phyloP scores from a whole-genome alignment of 2,797 vertebrate genomes.

The Xiphorhynchus erythropygius region DNA sequence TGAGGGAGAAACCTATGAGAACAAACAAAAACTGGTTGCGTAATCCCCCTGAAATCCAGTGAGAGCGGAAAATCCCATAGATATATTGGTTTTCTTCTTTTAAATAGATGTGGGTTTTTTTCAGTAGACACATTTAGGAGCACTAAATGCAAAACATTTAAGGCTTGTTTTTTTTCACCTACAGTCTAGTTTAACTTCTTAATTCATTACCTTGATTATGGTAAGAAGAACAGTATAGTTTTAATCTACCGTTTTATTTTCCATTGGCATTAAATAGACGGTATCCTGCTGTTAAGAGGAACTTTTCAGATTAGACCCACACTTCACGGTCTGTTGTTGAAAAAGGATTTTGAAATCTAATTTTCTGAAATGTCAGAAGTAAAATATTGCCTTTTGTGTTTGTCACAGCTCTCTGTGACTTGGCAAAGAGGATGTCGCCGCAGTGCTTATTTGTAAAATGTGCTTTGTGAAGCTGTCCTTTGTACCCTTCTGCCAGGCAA shows the following conservation, averaged over 20 bases:
- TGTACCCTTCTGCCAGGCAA: neutral
- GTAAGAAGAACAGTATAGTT: neutral
- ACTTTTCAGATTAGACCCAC: neutral
- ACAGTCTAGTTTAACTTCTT: neutral
- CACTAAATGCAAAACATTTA: neutral
- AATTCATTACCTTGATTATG: neutral
- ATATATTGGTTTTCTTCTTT: neutral
- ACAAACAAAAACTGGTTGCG: neutral
- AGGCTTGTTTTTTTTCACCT: neutral
- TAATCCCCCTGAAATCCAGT: neutral
- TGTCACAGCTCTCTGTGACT: neutral
- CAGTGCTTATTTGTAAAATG: neutral
- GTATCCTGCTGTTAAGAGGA: neutral
- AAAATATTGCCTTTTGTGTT: slow-evolving; percentile 28
- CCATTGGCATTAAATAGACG: neutral
- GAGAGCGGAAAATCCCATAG: neutral
- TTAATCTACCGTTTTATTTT: neutral
- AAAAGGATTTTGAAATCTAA: slow-evolving; percentile 24
- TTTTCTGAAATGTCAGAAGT: slow-evolving; percentile 28
- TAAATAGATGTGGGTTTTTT: neutral
- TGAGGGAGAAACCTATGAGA: neutral
- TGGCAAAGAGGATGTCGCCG: neutral
- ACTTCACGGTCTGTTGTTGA: slow-evolving; percentile 1
- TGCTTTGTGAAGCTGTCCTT: slow-evolving; percentile 28
- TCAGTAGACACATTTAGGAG: neutral